phyloP scores from a whole-genome alignment of 2,113 vertebrate genomes.

The Misgurnus anguillicaudatus region DNA sequence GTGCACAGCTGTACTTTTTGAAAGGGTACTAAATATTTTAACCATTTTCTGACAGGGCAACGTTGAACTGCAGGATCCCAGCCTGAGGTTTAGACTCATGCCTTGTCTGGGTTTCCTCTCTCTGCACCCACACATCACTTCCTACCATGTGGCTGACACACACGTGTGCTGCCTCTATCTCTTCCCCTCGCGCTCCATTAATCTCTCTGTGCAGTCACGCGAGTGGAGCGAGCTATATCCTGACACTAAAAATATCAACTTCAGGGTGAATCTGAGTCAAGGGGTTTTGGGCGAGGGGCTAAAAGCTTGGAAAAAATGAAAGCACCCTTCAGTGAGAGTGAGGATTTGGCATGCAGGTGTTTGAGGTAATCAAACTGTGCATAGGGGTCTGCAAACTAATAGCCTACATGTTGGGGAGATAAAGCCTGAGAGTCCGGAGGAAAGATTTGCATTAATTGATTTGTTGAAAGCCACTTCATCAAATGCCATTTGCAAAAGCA shows the following conservation, averaged over 20 bases:
- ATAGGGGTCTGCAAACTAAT: constrained; percentile 7
- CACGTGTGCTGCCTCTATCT: constrained; percentile 70
- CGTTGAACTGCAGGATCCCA: background rate
- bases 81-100: no score
- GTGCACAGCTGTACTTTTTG: no score
- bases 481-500: background rate
- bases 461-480: background rate
- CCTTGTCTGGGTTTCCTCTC: constrained; percentile 36
- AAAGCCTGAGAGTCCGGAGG: background rate
- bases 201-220: constrained; percentile 71
- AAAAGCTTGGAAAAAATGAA: constrained; percentile 53
- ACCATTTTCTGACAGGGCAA: background rate
- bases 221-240: constrained; percentile 68
- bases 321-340: background rate
- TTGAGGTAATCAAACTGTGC: constrained; percentile 52
- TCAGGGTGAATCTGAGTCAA: constrained; percentile 62
- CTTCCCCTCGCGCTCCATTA: constrained; percentile 73
- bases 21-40: no score
- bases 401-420: background rate
- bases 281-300: constrained; percentile 37
- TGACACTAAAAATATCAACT: constrained; percentile 79
- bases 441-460: background rate
- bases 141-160: constrained; percentile 68
- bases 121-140: constrained; percentile 52
- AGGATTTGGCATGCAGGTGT: constrained; percentile 45